phyloP scores from a whole-genome alignment of 2,888 invertebrate genomes.

The Cantharis rustica region DNA sequence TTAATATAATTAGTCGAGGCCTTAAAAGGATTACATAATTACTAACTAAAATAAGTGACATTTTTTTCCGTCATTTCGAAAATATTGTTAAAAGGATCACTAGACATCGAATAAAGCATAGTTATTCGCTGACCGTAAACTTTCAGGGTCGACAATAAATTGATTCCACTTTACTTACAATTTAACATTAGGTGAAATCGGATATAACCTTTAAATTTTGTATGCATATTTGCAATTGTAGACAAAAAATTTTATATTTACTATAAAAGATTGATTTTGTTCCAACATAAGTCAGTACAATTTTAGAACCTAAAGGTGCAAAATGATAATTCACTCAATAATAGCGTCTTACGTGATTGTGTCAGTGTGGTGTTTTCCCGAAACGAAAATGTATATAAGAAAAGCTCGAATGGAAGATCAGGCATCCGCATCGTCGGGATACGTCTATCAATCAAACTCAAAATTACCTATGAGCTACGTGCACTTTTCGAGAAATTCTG shows the following conservation, averaged over 20 bases:
- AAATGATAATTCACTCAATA: slow-evolving; percentile 7
- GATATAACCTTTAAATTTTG: slow-evolving; percentile 12
- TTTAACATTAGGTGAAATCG: slow-evolving; percentile 20
- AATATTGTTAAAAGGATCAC: slow-evolving; percentile 7
- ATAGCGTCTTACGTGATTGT: background rate
- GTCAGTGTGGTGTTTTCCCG: background rate
- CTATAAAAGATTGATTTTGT: slow-evolving; percentile 5
- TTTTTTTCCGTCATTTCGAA: background rate
- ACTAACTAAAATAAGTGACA: background rate
- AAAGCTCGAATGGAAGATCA: slow-evolving; percentile 60
- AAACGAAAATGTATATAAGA: slow-evolving; percentile 13
- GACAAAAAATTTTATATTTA: background rate
- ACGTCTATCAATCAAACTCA: slow-evolving; percentile 60
- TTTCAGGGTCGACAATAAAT: slow-evolving; percentile 18
- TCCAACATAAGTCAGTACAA: background rate
- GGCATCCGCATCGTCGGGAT: slow-evolving; percentile 64
- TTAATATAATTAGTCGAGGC: background rate
- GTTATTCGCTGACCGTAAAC: slow-evolving; percentile 22
- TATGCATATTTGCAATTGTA: slow-evolving; percentile 1
- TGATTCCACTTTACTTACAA: slow-evolving; percentile 10
- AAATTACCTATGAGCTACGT: slow-evolving; percentile 59
- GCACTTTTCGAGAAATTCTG: slow-evolving; percentile 56
- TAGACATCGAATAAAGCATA: slow-evolving; percentile 12
- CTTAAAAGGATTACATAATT: background rate
- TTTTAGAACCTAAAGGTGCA: background rate